phyloP scores from a whole-genome alignment of 1,140 invertebrate genomes.

The Zaprionus gabonicus region DNA sequence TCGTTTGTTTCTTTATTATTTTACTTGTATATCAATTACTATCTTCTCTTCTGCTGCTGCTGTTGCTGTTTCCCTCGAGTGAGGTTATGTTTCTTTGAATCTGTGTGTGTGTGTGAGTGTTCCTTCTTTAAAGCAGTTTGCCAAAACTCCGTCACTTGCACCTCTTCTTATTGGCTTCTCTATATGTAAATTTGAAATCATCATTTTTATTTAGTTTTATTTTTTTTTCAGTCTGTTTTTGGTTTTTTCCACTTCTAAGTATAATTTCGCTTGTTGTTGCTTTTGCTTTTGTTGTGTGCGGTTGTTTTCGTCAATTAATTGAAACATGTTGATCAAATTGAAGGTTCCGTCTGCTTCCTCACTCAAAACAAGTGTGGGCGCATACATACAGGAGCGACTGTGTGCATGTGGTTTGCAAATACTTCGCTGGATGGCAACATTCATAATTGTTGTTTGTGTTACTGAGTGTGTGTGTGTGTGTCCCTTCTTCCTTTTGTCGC shows the following conservation, averaged over 20 bases:
- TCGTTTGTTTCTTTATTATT: conserved; percentile 36
- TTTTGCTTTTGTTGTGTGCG: conserved; percentile 21
- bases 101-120: conserved; percentile 14
- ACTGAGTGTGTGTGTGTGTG: conserved; percentile 18
- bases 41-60: conserved; percentile 22
- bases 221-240: conserved; percentile 77
- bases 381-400: conserved; percentile 6
- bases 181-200: conserved; percentile 65
- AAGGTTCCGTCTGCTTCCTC: conserved; percentile 14
- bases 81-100: conserved; percentile 2
- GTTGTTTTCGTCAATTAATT: conserved; percentile 38
- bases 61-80: conserved; percentile 16
- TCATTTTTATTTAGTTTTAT: conserved; percentile 53
- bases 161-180: conserved; percentile 42
- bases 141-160: conserved; percentile 30
- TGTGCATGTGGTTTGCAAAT: conserved; percentile 75
- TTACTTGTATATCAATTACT: neutral
- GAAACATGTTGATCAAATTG: conserved; percentile 26
- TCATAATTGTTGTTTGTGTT: conserved; percentile 65
- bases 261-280: conserved; percentile 21
- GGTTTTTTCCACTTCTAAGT: conserved; percentile 29
- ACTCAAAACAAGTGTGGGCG: conserved; percentile 30
- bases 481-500: neutral
- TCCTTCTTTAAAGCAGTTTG: conserved; percentile 57
- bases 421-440: conserved; percentile 80